Evolutionary conservation across 2,113 vertebrate genomes (phyloP).

Genomic region (Siphamia tubifer): DNA sequence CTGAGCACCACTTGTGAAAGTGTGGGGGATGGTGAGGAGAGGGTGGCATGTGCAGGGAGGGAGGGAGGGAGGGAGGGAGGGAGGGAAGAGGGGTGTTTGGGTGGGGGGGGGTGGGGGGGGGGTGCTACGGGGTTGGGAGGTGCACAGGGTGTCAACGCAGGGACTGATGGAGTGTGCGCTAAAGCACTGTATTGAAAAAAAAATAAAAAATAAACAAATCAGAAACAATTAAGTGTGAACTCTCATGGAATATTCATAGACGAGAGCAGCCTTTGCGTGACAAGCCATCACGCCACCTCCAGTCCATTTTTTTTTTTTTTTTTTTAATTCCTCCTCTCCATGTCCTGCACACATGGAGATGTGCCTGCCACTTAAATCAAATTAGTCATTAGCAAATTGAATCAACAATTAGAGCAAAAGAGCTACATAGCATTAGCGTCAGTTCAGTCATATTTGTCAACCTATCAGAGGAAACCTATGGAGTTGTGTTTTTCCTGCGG

Average conservation of each 20-base stretch:
- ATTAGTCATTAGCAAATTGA: slow-evolving; percentile 88
- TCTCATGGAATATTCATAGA: slow-evolving; percentile 83
- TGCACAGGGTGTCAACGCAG: slow-evolving; percentile 56
- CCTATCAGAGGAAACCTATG: slow-evolving; percentile 77
- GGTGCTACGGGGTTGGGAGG: background rate
- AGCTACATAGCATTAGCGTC: slow-evolving; percentile 87
- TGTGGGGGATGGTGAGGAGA: slow-evolving; percentile 49
- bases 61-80: background rate
- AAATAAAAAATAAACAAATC: slow-evolving; percentile 84
- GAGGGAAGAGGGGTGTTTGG: no score
- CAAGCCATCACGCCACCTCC: slow-evolving; percentile 77
- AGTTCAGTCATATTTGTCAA: slow-evolving; percentile 79
- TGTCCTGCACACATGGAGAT: slow-evolving; percentile 75
- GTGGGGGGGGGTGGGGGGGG: background rate
- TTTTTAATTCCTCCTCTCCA: slow-evolving; percentile 47
- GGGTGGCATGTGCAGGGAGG: slow-evolving; percentile 30
- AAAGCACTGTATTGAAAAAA: slow-evolving; percentile 75
- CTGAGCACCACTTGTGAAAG: slow-evolving; percentile 71
- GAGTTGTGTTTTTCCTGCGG: slow-evolving; percentile 63
- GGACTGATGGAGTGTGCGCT: slow-evolving; percentile 69
- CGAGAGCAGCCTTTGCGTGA: slow-evolving; percentile 73
- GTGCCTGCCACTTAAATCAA: slow-evolving; percentile 88
- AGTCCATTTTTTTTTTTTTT: slow-evolving; percentile 44
- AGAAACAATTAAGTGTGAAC: slow-evolving; percentile 84
- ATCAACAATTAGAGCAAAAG: slow-evolving; percentile 88